Percentiles rank a stretch among this genome's conserved stretches.
Conservation (phyloP, 2,797 vertebrate genomes). For the Myoxocephalus aenaeus region DNA sequence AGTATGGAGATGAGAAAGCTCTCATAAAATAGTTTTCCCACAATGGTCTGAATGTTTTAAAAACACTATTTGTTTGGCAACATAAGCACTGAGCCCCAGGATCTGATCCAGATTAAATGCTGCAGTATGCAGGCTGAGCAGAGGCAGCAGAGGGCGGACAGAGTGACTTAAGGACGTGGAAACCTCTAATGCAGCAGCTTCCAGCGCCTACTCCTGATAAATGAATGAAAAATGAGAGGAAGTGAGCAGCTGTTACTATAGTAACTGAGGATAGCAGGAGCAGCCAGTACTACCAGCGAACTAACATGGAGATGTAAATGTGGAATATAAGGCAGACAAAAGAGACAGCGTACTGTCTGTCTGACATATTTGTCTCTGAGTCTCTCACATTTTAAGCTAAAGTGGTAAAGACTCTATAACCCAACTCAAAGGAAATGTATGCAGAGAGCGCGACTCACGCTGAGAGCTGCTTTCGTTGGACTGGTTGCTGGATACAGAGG, state of each 20-base stretch:
- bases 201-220: constrained; percentile 26
- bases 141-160: constrained; percentile 21
- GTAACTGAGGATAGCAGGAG: constrained; percentile 27
- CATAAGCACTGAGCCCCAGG: not conserved
- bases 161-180: constrained; percentile 19
- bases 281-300: constrained; percentile 7
- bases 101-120: constrained; percentile 32
- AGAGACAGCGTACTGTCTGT: not conserved
- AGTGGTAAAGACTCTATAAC: not conserved
- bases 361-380: not conserved
- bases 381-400: not conserved
- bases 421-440: not conserved
- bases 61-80: not conserved
- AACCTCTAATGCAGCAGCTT: constrained; percentile 25
- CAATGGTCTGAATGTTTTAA: not conserved
- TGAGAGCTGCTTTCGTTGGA: constrained; percentile 85
- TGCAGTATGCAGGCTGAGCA: constrained; percentile 26
- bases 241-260: constrained; percentile 46
- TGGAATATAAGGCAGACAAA: constrained; percentile 1
- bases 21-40: not conserved
- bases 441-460: constrained; percentile 79
- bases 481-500: constrained; percentile 92
- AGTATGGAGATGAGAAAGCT: not conserved
- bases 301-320: not conserved
- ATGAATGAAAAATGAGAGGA: constrained; percentile 35